phyloP scores from a whole-genome alignment of 2,113 vertebrate genomes.

The Rhinolophus sinicus region DNA sequence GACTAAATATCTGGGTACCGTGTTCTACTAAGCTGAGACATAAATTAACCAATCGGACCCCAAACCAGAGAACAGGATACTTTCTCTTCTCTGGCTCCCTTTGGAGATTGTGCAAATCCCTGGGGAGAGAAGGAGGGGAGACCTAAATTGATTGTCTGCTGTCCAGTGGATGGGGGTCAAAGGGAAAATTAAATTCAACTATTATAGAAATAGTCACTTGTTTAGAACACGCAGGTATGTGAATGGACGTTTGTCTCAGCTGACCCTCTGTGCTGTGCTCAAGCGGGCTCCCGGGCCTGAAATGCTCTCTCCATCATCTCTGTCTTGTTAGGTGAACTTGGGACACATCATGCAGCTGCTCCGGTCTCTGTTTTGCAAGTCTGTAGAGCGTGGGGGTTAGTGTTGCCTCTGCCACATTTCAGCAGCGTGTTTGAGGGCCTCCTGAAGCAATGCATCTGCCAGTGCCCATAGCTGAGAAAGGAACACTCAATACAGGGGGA shows the following conservation, averaged over 20 bases:
- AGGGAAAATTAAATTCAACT: not conserved
- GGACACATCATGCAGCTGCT: no score
- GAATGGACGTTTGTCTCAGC: not conserved
- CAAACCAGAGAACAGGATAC: not conserved
- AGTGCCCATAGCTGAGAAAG: not conserved
- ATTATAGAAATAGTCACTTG: not conserved
- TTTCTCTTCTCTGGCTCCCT: not conserved
- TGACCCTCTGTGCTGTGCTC: not conserved
- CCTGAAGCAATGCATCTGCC: not conserved
- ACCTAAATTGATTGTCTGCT: not conserved
- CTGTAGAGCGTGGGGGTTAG: accelerated
- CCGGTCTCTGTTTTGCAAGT: not conserved
- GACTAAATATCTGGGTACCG: not conserved
- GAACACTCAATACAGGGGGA: not conserved
- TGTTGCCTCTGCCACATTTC: not conserved
- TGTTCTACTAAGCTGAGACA: not conserved
- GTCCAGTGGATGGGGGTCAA: not conserved
- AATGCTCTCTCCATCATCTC: not conserved
- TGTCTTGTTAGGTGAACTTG: not conserved
- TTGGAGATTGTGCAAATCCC: not conserved
- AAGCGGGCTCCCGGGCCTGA: not conserved
- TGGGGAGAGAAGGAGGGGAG: not conserved
- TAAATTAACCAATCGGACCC: not conserved
- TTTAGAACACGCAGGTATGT: not conserved
- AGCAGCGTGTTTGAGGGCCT: not conserved